Base-by-base conservation (phyloP, 2,888 invertebrate species). In the Andrena flavipes region DNA sequence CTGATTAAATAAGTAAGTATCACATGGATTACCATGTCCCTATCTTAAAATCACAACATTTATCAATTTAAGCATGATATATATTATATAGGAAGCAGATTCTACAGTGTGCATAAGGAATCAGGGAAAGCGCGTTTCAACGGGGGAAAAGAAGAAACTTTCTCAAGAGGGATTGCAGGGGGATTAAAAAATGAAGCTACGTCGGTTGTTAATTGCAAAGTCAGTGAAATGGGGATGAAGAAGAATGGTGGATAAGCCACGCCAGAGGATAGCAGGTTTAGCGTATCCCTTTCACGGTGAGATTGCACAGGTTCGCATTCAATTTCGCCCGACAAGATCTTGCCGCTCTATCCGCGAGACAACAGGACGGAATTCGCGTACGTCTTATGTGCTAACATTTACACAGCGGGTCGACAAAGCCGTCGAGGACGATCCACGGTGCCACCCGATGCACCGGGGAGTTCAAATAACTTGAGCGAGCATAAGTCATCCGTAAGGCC, bases 401-500 rank as follows among this genome's bases (percentile, higher is more conserved):
- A 33, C 76, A 64, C 33, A 75, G 70, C 23, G 59, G 29, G 30
- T 54, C 82, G 75, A 75, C 79, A 77, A 77, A 78, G 80, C 82
- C 69, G 69, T 70, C 67, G 77, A 35, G 64, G 79, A 76, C 76
- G 76, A 68, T 80, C 74, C 74, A 23, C 68, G 75, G 81, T 82
- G 80, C 76, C 73, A 75, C 67, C 49, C 68, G 77, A 77, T 84
- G 86, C 84, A 84, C 60, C 78, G 74, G 73, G 70, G 80, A 88
- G 80, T 83, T 86, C 68, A 85, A 88, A 88, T 88, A 87, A 88
- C 75, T 87, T 78, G 42, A 80, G 70, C 80, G 70, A 78, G 88
- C 84, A 91, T 93, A 93, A 93, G 93, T 93, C 93, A 93, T 92
- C 92, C 86, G 88, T 82, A 84, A 85, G 85, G 91, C 91, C 91